These are phyloP conservation scores for Calameuta filiformis DNA, from an alignment of 2,888 invertebrate genomes.

Conservation along the genomic window DNA sequence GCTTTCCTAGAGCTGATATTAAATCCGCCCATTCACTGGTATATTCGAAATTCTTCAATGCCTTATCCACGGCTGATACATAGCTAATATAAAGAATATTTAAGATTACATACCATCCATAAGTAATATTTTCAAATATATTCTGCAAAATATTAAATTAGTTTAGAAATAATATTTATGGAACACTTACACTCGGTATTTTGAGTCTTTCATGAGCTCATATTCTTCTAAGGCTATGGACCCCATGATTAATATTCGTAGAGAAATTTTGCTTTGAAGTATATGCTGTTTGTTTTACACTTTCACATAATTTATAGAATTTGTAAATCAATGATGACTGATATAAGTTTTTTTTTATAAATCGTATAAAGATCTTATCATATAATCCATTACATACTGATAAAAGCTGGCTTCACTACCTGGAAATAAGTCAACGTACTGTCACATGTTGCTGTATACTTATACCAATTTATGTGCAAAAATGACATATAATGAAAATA, in stretches of 20 bases:
- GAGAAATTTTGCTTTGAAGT: neutral
- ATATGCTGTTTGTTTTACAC: neutral
- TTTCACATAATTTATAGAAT: neutral
- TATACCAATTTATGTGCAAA: neutral
- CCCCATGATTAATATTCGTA: conserved; percentile 58
- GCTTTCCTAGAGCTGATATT: conserved; percentile 88
- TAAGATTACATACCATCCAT: neutral
- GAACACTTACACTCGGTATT: conserved; percentile 76
- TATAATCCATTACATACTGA: conserved; percentile 14
- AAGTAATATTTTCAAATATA: conserved; percentile 1
- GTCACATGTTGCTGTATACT: neutral
- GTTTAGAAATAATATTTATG: conserved; percentile 1
- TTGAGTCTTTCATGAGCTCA: conserved; percentile 83
- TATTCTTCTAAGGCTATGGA: conserved; percentile 79
- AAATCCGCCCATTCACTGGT: conserved; percentile 97
- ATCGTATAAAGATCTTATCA: conserved; percentile 4
- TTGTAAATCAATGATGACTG: neutral
- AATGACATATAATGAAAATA: neutral
- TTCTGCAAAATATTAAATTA: conserved; percentile 4
- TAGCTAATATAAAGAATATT: conserved; percentile 64
- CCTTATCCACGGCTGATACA: conserved; percentile 86
- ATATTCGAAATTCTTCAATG: conserved; percentile 89
- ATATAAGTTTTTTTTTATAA: neutral
- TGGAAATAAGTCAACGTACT: neutral
- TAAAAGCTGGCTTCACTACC: conserved; percentile 7